A percentile compares a stretch with the other conserved stretches of the same genome.
phyloP scores from a whole-genome alignment of 2,888 invertebrate genomes.

The Limnephilus auricula region DNA sequence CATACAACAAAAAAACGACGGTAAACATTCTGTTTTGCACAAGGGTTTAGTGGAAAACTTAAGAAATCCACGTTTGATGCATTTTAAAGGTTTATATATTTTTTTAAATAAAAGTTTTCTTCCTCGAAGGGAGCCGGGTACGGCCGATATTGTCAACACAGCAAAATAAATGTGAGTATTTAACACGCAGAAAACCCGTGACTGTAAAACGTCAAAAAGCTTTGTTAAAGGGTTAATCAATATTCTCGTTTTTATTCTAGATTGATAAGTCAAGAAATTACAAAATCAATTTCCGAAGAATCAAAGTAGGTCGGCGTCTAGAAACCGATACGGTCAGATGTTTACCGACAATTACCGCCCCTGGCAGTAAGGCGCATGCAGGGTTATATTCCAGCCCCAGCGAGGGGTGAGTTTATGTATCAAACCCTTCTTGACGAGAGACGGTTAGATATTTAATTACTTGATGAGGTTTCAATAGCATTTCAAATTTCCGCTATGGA shows the following conservation, averaged over 20 bases:
- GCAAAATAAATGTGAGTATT: too few relatives aligned
- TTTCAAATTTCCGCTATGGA: too few relatives aligned
- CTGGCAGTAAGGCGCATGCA: not conserved
- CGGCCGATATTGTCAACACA: too few relatives aligned
- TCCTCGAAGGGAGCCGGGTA: too few relatives aligned
- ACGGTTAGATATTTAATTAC: conserved; percentile 13
- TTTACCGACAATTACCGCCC: not conserved
- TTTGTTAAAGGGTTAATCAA: not conserved
- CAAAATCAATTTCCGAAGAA: not conserved
- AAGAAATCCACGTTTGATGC: too few relatives aligned
- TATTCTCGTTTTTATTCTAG: not conserved
- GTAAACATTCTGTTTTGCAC: too few relatives aligned
- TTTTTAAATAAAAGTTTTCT: too few relatives aligned
- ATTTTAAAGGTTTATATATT: too few relatives aligned
- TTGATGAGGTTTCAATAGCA: not conserved
- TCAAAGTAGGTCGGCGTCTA: not conserved
- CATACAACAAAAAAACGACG: too few relatives aligned
- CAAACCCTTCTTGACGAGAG: not conserved
- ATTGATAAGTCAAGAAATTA: not conserved
- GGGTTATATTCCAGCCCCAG: not conserved
- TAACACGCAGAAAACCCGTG: too few relatives aligned
- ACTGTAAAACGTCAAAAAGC: too few relatives aligned
- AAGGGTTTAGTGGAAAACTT: too few relatives aligned
- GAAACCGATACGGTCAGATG: conserved; percentile 13
- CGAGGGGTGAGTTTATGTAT: conserved; percentile 1